Percentiles rank a stretch among this genome's conserved stretches.
Evolutionary conservation across 2,888 invertebrate genomes (phyloP).

Genomic region (Arge pagana): DNA sequence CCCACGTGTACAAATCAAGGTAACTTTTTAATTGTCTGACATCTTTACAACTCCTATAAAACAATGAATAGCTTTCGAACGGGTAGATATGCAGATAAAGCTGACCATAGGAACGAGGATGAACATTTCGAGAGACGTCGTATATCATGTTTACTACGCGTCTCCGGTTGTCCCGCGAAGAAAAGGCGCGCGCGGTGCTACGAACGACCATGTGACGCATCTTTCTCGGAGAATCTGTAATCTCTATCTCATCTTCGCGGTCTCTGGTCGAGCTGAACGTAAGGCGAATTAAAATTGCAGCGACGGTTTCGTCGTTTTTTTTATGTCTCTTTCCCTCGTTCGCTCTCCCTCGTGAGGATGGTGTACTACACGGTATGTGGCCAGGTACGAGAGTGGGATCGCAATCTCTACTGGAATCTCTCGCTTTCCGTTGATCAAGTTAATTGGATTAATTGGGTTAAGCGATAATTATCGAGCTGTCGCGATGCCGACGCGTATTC

Average conservation of each 20-base stretch:
- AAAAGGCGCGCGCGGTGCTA: neutral
- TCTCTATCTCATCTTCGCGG: no score
- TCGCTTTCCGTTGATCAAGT: no score
- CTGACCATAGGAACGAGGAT: constrained; percentile 6
- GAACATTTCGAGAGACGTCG: constrained; percentile 24
- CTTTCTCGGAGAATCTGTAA: neutral
- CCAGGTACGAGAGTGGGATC: no score
- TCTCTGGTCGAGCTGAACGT: no score
- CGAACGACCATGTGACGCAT: neutral
- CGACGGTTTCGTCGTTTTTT: constrained; percentile 1
- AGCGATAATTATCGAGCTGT: no score
- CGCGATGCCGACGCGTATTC: no score
- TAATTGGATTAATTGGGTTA: no score
- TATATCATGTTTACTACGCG: constrained; percentile 44
- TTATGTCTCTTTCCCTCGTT: neutral
- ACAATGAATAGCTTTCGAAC: constrained; percentile 49
- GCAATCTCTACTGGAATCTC: no score
- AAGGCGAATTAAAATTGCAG: no score
- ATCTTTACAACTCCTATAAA: constrained; percentile 51
- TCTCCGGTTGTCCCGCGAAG: constrained; percentile 21
- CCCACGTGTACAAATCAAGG: constrained; percentile 45
- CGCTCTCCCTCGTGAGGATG: no score
- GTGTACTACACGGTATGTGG: no score
- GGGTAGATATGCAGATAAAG: constrained; percentile 22
- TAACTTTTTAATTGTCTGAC: constrained; percentile 48